phyloP scores from a whole-genome alignment of 2,113 vertebrate species.

The Larimichthys polyactis region DNA sequence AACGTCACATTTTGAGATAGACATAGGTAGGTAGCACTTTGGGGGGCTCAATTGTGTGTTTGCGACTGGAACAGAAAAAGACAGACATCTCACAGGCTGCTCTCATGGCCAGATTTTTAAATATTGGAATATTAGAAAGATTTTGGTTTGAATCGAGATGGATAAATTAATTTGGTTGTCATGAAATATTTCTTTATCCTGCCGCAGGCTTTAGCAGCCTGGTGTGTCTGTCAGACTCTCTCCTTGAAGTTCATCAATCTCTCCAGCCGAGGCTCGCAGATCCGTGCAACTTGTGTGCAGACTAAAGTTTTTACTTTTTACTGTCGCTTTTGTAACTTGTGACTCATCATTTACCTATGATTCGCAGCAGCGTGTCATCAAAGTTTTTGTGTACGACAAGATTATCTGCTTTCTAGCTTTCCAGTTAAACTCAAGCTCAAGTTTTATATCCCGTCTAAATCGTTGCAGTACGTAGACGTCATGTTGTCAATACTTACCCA shows the following conservation, averaged over 20 bases:
- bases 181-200: conserved; percentile 11
- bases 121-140: conserved; percentile 30
- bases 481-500: background rate
- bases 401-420: background rate
- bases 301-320: conserved; percentile 33
- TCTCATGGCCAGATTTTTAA: conserved; percentile 9
- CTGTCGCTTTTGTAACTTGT: conserved; percentile 19
- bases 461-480: background rate
- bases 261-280: conserved; percentile 10
- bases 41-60: conserved; percentile 36
- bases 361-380: conserved; percentile 18
- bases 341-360: conserved; percentile 34
- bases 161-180: conserved; percentile 15
- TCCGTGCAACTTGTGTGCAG: conserved; percentile 25
- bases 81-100: background rate
- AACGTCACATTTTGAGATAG: conserved; percentile 75
- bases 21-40: conserved; percentile 64
- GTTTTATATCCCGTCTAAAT: background rate
- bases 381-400: background rate
- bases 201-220: conserved; percentile 24
- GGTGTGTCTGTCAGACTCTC: conserved; percentile 22
- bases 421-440: background rate
- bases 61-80: conserved; percentile 46
- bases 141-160: conserved; percentile 25
- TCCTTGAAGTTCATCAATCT: conserved; percentile 43